A percentile compares a stretch with the other conserved stretches of the same genome.
Evolutionary conservation across 64 coral and sea anemone genomes (phyloP).

Genomic region (Cladopsammia gracilis): DNA sequence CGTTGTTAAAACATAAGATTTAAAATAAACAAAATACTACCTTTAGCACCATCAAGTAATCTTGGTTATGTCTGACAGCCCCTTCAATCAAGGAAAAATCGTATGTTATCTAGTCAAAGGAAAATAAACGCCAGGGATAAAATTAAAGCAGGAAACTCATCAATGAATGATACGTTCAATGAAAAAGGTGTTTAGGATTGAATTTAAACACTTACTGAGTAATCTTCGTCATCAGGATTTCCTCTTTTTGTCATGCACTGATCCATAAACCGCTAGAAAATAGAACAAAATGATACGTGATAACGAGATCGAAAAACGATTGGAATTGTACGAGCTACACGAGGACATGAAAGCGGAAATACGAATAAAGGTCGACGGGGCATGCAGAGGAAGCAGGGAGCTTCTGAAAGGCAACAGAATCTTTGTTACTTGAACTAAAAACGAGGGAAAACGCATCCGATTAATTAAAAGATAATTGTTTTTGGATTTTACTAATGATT

Average conservation of each 20-base stretch:
- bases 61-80: neutral
- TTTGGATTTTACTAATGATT: too few species aligned
- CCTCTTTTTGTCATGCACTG: constrained; percentile 79
- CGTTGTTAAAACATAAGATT: too few species aligned
- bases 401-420: too few species aligned
- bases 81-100: constrained; percentile 31
- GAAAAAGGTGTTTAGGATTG: neutral
- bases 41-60: constrained; percentile 59
- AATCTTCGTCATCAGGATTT: constrained; percentile 67
- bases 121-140: neutral
- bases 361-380: too few species aligned
- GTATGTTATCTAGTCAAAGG: neutral
- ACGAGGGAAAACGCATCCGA: too few species aligned
- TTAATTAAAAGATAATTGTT: too few species aligned
- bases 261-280: constrained; percentile 70
- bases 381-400: too few species aligned
- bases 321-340: neutral
- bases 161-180: too few species aligned
- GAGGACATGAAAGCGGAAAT: too few species aligned
- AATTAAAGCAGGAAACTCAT: neutral
- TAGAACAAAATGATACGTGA: neutral
- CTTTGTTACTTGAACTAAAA: too few species aligned
- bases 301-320: neutral
- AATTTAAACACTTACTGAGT: constrained; percentile 59
- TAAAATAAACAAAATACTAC: neutral